Evolutionary conservation across 2,888 invertebrate genomes (phyloP).

Genomic region (Cylloceria caligata): DNA sequence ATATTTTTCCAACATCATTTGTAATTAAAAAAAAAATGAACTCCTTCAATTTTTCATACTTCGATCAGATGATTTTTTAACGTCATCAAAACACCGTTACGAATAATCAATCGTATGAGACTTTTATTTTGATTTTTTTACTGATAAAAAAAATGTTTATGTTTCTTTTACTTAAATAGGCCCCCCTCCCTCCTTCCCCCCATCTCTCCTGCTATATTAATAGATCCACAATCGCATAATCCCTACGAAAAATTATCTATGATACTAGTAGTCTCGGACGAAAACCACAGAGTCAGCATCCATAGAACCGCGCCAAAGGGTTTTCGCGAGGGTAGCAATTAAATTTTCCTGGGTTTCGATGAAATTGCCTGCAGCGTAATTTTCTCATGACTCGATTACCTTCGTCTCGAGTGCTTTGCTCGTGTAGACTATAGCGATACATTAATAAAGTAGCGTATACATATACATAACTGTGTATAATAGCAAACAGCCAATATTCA

Average conservation of each 20-base stretch:
- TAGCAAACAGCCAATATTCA: conserved; percentile 37
- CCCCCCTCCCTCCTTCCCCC: no score
- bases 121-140: no score
- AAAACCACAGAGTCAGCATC: conserved; percentile 21
- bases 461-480: conserved; percentile 21
- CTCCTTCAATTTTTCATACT: no score
- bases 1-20: no score
- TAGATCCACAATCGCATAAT: no score
- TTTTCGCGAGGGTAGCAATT: conserved; percentile 46
- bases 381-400: conserved; percentile 60
- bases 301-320: conserved; percentile 12
- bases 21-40: no score
- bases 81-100: no score
- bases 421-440: conserved; percentile 12
- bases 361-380: conserved; percentile 63
- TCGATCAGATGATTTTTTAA: no score
- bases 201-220: no score
- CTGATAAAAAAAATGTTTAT: no score
- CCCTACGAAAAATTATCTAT: conserved; percentile 12
- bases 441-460: conserved; percentile 2
- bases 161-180: no score
- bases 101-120: no score
- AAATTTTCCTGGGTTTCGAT: conserved; percentile 61
- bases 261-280: conserved; percentile 8
- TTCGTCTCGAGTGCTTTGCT: conserved; percentile 5